These are phyloP conservation scores for Paguma larvata DNA, from an alignment of 2,797 vertebrate species.

Conservation along the genomic window DNA sequence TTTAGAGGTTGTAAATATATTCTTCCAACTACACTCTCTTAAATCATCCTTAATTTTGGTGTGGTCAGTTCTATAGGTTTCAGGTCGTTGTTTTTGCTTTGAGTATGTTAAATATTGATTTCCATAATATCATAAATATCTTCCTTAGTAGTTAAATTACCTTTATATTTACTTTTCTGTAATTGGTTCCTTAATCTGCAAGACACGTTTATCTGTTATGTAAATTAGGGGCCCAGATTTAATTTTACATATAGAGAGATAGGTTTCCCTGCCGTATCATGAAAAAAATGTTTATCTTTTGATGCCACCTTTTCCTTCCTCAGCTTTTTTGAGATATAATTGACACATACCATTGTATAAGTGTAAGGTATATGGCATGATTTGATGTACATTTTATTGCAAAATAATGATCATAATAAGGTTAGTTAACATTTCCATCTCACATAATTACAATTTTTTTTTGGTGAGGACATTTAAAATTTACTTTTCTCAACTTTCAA, in stretches of 20 bases:
- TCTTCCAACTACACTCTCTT: neutral
- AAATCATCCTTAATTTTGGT: constrained; percentile 40
- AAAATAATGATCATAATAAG: neutral
- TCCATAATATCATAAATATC: neutral
- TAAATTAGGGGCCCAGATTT: neutral
- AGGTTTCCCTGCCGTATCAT: neutral
- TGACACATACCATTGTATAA: neutral
- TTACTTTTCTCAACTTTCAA: neutral
- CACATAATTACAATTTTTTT: neutral
- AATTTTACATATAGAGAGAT: neutral
- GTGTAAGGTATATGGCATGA: neutral
- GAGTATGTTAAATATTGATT: constrained; percentile 12
- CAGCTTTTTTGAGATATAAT: neutral
- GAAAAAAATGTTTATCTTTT: neutral
- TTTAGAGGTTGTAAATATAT: neutral
- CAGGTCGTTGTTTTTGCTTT: neutral
- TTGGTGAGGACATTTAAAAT: neutral
- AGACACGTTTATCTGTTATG: neutral
- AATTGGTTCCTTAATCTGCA: neutral
- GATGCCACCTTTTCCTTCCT: neutral
- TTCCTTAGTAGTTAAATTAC: neutral
- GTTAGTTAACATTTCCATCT: neutral
- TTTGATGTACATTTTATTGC: neutral
- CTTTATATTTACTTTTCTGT: neutral
- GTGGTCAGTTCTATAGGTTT: neutral